These are phyloP conservation scores for Notodonta dromedarius DNA, from an alignment of 2,888 invertebrate species.

Conservation along the genomic window DNA sequence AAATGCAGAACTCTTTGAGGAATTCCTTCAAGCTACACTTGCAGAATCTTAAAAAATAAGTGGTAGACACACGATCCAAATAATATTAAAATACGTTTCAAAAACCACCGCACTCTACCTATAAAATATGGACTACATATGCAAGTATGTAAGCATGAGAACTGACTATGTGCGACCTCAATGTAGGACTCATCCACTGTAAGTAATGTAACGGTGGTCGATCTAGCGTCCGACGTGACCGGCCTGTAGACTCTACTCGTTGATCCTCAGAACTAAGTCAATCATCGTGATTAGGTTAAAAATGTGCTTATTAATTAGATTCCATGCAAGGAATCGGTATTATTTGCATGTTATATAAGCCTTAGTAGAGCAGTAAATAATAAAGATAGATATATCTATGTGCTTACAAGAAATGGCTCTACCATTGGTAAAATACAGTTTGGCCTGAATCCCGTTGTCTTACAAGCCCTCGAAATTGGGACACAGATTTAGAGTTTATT, in stretches of 20 bases:
- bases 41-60: no score
- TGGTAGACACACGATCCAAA: no score
- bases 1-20: no score
- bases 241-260: constrained; percentile 3
- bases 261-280: constrained; percentile 8
- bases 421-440: no score
- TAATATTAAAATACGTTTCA: no score
- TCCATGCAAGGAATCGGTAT: neutral
- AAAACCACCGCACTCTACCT: neutral
- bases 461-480: no score
- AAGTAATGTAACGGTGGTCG: constrained; percentile 22
- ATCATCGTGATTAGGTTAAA: constrained; percentile 9
- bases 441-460: no score
- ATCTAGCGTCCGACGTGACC: constrained; percentile 22
- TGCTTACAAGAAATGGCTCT: neutral
- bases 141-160: constrained; percentile 5
- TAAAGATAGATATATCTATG: neutral
- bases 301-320: constrained; percentile 7
- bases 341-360: neutral
- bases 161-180: constrained; percentile 17
- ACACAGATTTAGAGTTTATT: no score
- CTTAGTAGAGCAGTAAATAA: neutral
- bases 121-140: neutral
- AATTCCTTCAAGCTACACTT: no score
- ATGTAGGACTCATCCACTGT: constrained; percentile 20